These are phyloP conservation scores for Parelbella ahira DNA, from an alignment of 2,888 invertebrate species.

Conservation along the genomic window DNA sequence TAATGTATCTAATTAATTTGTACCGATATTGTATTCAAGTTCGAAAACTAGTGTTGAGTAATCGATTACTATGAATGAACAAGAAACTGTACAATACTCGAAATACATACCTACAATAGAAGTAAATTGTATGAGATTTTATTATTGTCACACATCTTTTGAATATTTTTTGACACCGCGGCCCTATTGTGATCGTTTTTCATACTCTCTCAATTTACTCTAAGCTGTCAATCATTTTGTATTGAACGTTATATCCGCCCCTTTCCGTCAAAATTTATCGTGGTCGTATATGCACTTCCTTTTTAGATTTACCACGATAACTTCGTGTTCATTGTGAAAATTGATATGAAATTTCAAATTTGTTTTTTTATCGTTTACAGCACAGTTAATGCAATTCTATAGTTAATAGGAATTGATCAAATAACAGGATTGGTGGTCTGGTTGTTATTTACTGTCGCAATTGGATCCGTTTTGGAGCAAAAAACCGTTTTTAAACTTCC, in stretches of 20 bases:
- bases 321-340: slow-evolving; percentile 8
- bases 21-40: no score
- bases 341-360: slow-evolving; percentile 12
- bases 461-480: no score
- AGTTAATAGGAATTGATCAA: no score
- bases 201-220: slow-evolving; percentile 17
- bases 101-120: slow-evolving; percentile 13
- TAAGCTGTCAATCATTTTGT: slow-evolving; percentile 63
- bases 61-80: slow-evolving; percentile 3
- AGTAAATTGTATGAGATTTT: slow-evolving; percentile 16
- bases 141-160: slow-evolving; percentile 17
- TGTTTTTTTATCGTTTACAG: no score
- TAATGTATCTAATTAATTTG: no score
- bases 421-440: no score
- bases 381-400: background rate
- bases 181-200: slow-evolving; percentile 11
- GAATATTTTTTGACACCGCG: slow-evolving; percentile 6
- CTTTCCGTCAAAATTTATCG: slow-evolving; percentile 44
- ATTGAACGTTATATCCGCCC: slow-evolving; percentile 59
- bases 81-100: background rate
- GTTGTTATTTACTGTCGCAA: no score
- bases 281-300: slow-evolving; percentile 30
- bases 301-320: slow-evolving; percentile 27
- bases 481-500: no score
- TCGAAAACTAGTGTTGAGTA: no score